A percentile compares a stretch with the other conserved stretches of the same genome.
Evolutionary conservation across 2,888 invertebrate species (phyloP).

Genomic region (Myopa tessellatipennis): DNA sequence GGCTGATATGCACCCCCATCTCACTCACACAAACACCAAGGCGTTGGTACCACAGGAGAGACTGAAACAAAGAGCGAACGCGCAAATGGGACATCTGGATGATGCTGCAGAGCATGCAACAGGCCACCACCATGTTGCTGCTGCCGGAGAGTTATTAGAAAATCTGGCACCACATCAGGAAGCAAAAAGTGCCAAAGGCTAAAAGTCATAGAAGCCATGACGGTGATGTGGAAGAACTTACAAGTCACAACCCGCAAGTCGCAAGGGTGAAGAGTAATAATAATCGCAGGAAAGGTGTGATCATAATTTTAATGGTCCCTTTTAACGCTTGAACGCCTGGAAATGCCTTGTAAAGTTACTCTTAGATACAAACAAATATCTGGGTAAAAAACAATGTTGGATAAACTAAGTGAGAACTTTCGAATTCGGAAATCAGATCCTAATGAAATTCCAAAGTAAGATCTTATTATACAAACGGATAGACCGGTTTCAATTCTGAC

Average conservation of each 20-base stretch:
- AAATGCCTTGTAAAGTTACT: too few relatives aligned
- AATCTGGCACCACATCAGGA: not conserved
- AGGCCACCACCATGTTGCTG: not conserved
- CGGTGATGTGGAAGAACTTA: too few relatives aligned
- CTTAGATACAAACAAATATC: too few relatives aligned
- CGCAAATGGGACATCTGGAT: not conserved
- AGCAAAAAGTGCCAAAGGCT: not conserved
- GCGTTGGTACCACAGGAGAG: not conserved
- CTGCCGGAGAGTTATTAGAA: not conserved
- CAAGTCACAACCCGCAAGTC: not conserved
- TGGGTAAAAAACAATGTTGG: too few relatives aligned
- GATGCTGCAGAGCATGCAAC: not conserved
- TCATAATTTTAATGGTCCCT: too few relatives aligned
- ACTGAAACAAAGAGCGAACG: not conserved
- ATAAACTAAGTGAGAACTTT: too few relatives aligned
- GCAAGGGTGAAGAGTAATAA: not conserved
- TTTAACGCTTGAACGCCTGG: too few relatives aligned
- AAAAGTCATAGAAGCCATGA: not conserved
- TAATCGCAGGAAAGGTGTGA: not conserved
- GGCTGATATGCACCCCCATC: not conserved
- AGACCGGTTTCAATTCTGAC: too few relatives aligned
- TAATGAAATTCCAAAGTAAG: too few relatives aligned
- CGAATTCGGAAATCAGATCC: too few relatives aligned
- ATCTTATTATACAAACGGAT: too few relatives aligned
- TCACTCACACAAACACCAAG: conserved; percentile 9